A percentile compares a stretch with the other conserved stretches of the same genome.
Evolutionary conservation across 2,888 invertebrate species (phyloP).

Genomic region (Linnaemya tessellans): DNA sequence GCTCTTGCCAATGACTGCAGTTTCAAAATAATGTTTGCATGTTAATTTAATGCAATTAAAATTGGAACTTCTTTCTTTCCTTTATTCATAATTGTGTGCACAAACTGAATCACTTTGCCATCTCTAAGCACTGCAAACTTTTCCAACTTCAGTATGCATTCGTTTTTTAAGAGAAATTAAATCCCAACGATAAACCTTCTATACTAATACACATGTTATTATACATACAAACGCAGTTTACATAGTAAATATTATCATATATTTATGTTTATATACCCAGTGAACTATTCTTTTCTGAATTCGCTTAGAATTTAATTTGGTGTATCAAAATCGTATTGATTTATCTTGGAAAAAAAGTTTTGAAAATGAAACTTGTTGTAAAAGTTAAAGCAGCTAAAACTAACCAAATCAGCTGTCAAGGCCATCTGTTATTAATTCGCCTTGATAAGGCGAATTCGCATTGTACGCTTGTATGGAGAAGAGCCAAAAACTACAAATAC

Average conservation of each 20-base stretch:
- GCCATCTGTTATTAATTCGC: too few relatives aligned
- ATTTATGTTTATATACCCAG: neutral
- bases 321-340: too few relatives aligned
- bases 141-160: slow-evolving; percentile 2
- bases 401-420: too few relatives aligned
- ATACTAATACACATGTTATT: neutral
- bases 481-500: too few relatives aligned
- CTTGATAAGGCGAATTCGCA: too few relatives aligned
- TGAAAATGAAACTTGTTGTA: too few relatives aligned
- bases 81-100: neutral
- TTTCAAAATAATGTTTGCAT: slow-evolving; percentile 30
- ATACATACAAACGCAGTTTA: neutral
- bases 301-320: too few relatives aligned
- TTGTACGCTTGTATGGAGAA: too few relatives aligned
- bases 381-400: too few relatives aligned
- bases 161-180: slow-evolving; percentile 51
- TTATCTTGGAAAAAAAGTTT: too few relatives aligned
- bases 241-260: neutral
- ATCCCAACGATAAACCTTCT: slow-evolving; percentile 75
- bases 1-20: slow-evolving; percentile 1
- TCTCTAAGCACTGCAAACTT: slow-evolving; percentile 8
- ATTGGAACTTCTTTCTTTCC: neutral
- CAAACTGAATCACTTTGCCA: slow-evolving; percentile 38
- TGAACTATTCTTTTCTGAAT: too few relatives aligned
- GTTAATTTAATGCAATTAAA: slow-evolving; percentile 32